Percentiles rank a stretch among this genome's conserved stretches.
These are phyloP conservation scores for Lagenorhynchus albirostris DNA, from an alignment of 2,113 vertebrate species.

Conservation along the genomic window DNA sequence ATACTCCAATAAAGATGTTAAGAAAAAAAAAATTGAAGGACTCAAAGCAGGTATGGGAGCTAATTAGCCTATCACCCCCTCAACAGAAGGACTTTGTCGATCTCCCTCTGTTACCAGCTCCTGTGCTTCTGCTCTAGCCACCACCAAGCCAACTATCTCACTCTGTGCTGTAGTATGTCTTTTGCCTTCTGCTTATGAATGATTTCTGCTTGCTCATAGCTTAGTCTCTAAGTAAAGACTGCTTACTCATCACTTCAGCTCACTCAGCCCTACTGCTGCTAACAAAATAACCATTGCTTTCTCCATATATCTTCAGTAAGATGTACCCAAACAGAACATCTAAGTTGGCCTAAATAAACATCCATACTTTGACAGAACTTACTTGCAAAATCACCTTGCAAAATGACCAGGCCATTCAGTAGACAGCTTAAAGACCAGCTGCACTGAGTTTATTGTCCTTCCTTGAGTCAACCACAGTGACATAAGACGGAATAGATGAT, in stretches of 20 bases:
- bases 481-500: background rate
- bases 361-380: background rate
- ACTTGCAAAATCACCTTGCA: background rate
- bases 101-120: background rate
- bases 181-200: background rate
- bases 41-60: background rate
- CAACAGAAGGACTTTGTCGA: background rate
- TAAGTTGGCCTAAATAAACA: slow-evolving; percentile 19
- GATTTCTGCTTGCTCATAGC: background rate
- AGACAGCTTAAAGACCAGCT: background rate
- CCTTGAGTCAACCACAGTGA: background rate
- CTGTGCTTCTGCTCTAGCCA: background rate
- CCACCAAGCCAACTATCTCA: background rate
- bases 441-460: background rate
- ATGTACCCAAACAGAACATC: background rate
- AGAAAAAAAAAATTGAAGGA: background rate
- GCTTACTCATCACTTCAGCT: background rate
- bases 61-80: background rate
- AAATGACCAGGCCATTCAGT: background rate
- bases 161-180: background rate
- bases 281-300: background rate
- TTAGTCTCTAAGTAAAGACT: background rate
- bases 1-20: too few species aligned
- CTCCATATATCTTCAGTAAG: background rate
- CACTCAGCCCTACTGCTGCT: background rate